Base-by-base conservation (phyloP, 2,797 vertebrate species). In the Phrynocephalus vlangalii region DNA sequence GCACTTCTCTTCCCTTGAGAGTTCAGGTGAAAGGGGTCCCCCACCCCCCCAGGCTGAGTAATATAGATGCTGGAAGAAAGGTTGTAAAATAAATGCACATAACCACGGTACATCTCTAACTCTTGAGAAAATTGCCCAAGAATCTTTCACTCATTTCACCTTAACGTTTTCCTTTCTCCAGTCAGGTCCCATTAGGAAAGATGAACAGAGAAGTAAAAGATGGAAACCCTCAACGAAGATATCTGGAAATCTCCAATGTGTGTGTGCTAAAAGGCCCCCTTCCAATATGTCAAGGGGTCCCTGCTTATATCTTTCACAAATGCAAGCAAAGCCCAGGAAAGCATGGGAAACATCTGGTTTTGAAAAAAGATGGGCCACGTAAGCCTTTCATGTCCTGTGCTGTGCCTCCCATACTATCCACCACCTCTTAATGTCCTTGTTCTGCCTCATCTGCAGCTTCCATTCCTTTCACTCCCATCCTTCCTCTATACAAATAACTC, bases 181-280 rank as follows among this genome's bases (percentile, higher is more conserved):
- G 50, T 85, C 60, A 85, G 26, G 18, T 75, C 70, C 56, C 71
- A 86, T 16, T 50, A 38, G 50, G 50, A 79, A 79, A 79, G 77
- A 79, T 38, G 28, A 60, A 73, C 38, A 48, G 80, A 67, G 15
- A 83, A 26, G 50, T 30, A 80, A 18, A 68, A 79, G 28, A 70
- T 24, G 16, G 33, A 38, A 48, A 15, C 50, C 68, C 67, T 3
- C 38, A 83, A 4, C 6, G 76, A 30, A 26, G 8, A 5, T 13
- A 15, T n/a, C 76, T 67, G 11, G 56, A 26, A 26, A 9, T 56
- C n/a, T 9, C 68, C 70, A 68, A 30, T 33, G 20, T 15, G 20
- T 24, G 10, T 44, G 38, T 38, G 38, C 16, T 5, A 20, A 38
- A 5, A n/a, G 11, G 18, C 48, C 18, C 1, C 15, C 10, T 28